phyloP scores from a whole-genome alignment of 1,140 invertebrate genomes.

The Euwallacea fornicatus region DNA sequence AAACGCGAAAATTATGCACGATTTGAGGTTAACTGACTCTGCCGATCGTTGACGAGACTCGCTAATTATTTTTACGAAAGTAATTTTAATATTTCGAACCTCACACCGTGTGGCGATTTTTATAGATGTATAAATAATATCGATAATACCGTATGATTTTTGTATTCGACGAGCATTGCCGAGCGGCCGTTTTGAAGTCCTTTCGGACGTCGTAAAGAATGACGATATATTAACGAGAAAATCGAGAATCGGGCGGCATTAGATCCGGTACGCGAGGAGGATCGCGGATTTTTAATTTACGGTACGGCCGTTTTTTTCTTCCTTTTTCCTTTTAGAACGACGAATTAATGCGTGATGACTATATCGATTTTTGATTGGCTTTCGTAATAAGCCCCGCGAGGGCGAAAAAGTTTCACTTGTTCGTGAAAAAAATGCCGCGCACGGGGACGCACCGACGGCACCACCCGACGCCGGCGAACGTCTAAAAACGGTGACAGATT shows the following conservation, averaged over 20 bases:
- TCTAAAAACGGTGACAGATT: too few relatives aligned
- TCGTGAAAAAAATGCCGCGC: too few relatives aligned
- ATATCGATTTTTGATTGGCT: too few relatives aligned
- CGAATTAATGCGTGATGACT: too few relatives aligned
- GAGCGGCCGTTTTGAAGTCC: slow-evolving; percentile 34
- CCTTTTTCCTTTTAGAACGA: too few relatives aligned
- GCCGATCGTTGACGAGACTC: slow-evolving; percentile 37
- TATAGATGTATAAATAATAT: slow-evolving; percentile 40
- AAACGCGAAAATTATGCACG: slow-evolving; percentile 45
- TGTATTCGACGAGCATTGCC: slow-evolving; percentile 31
- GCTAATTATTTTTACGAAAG: slow-evolving; percentile 42
- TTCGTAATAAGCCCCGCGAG: too few relatives aligned
- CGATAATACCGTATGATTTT: slow-evolving; percentile 30
- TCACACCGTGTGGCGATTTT: slow-evolving; percentile 41
- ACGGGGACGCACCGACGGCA: too few relatives aligned
- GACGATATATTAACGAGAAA: slow-evolving; percentile 26
- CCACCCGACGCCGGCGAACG: too few relatives aligned
- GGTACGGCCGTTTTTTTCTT: neutral
- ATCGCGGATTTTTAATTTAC: slow-evolving; percentile 3
- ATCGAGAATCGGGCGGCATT: slow-evolving; percentile 15
- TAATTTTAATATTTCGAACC: slow-evolving; percentile 43
- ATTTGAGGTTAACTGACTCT: slow-evolving; percentile 39
- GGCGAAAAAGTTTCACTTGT: too few relatives aligned
- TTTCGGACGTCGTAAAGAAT: slow-evolving; percentile 29
- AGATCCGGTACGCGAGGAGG: slow-evolving; percentile 19